phyloP scores from a whole-genome alignment of 2,113 vertebrate genomes.

The Entomyzon cyanotis region DNA sequence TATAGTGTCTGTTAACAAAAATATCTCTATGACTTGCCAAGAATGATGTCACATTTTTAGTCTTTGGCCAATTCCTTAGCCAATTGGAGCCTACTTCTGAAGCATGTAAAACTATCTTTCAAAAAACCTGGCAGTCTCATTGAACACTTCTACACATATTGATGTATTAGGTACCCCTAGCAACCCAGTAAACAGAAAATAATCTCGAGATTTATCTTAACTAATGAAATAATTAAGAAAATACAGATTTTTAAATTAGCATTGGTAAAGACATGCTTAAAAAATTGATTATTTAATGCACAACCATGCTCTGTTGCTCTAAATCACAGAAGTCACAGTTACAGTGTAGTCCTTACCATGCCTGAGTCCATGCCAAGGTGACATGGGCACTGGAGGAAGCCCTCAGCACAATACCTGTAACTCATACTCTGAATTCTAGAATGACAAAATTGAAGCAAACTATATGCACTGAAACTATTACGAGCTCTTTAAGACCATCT shows the following conservation, averaged over 20 bases:
- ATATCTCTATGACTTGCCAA: constrained; percentile 87
- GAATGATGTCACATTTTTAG: constrained; percentile 88
- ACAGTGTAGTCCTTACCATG: background rate
- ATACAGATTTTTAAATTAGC: constrained; percentile 47
- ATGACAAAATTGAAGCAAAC: background rate
- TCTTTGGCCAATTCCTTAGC: constrained; percentile 82
- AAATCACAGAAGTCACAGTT: background rate
- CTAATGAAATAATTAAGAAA: constrained; percentile 61
- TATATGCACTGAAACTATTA: background rate
- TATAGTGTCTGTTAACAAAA: constrained; percentile 63
- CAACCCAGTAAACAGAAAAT: constrained; percentile 90
- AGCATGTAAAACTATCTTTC: constrained; percentile 91
- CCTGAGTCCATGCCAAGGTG: background rate
- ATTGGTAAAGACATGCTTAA: constrained; percentile 14
- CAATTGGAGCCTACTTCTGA: constrained; percentile 83
- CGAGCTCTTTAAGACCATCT: background rate
- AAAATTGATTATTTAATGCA: background rate
- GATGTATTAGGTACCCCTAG: constrained; percentile 87
- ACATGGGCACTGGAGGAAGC: background rate
- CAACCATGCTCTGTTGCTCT: background rate
- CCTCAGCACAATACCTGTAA: background rate
- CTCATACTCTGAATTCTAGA: background rate
- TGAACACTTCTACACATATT: constrained; percentile 85
- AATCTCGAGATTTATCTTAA: constrained; percentile 64
- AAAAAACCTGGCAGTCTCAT: constrained; percentile 81